Evolutionary conservation across 2,113 vertebrate species (phyloP), one percentile per base, ranked within the genome.

Genomic region (Colaptes auratus): DNA sequence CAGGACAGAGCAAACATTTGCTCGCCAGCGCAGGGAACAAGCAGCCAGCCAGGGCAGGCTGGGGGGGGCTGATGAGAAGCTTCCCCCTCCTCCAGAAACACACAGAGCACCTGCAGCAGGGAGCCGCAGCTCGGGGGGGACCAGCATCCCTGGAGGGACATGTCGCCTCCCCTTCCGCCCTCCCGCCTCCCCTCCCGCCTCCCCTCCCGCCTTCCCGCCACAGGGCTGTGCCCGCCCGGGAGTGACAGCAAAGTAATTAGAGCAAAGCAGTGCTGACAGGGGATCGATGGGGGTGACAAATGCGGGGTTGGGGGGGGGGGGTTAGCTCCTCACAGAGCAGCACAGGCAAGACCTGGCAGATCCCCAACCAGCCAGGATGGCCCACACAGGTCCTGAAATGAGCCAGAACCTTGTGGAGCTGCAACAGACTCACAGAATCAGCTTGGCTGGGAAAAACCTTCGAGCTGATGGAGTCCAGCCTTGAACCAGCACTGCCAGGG

Each of bases 21-120:
- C 46, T 55, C 44, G 12, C 12, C 8, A 2, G 25, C 3, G 1
- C 1, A 0, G 44, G 23, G 35, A 86, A n/a, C 20, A 4, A 39
- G 36, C 13, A 63, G 42, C 0, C 2, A 12, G 0, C 1, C 15
- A 30, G 15, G 53, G n/a, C 0, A 1, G 75, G 59, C 42, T 63
- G 88, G 4, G n/a, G 30, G 7, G 17, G 17, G 24, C 12, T 3
- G 10, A 25, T 18, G 11, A 78, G 42, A 78, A 81, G 6, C 5
- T 0, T 23, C 39, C 4, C 10, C 15, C 55, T 58, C 35, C 56
- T 63, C n/a, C 79, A 59, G 53, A 16, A 50, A 31, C 7, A 7
- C 24, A 15, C 14, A 33, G 50, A 69, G 60, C 3, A 3, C 11
- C 42, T 17, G 42, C 55, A 42, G 61, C 0, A 2, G 15, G 52